These are phyloP conservation scores for Erithacus rubecula DNA, from an alignment of 2,797 vertebrate species.

Conservation along the genomic window DNA sequence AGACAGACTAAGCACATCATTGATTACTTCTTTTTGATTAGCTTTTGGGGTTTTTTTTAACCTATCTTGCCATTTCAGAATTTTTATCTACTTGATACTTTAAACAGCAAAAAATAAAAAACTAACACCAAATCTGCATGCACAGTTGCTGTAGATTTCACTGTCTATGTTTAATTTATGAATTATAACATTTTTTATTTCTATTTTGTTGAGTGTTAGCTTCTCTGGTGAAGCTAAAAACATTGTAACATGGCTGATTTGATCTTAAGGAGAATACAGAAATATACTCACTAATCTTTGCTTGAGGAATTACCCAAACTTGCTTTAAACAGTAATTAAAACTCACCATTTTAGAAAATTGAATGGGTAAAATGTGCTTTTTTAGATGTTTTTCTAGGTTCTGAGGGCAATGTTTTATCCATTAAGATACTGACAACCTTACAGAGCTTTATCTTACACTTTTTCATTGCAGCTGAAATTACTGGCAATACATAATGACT, in stretches of 20 bases:
- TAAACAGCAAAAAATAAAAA: neutral
- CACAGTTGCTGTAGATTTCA: neutral
- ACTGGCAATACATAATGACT: neutral
- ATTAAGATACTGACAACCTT: neutral
- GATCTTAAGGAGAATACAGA: neutral
- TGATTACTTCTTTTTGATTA: neutral
- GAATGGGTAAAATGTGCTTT: neutral
- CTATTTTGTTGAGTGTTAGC: neutral
- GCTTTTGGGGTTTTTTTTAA: neutral
- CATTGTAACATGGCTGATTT: rapidly evolving
- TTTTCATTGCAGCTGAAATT: neutral
- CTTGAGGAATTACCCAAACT: neutral
- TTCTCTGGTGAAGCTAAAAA: neutral
- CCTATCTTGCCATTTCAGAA: neutral
- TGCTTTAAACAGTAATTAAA: neutral
- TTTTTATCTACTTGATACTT: neutral
- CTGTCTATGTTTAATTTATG: neutral
- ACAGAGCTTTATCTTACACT: neutral
- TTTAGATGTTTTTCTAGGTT: neutral
- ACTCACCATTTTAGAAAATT: neutral
- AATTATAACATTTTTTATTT: neutral
- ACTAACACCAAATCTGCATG: neutral
- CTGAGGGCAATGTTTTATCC: neutral
- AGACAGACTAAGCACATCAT: no score
- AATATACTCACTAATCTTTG: neutral